These are phyloP conservation scores for Siniperca scherzeri DNA, from an alignment of 2,797 vertebrate genomes.

Conservation along the genomic window DNA sequence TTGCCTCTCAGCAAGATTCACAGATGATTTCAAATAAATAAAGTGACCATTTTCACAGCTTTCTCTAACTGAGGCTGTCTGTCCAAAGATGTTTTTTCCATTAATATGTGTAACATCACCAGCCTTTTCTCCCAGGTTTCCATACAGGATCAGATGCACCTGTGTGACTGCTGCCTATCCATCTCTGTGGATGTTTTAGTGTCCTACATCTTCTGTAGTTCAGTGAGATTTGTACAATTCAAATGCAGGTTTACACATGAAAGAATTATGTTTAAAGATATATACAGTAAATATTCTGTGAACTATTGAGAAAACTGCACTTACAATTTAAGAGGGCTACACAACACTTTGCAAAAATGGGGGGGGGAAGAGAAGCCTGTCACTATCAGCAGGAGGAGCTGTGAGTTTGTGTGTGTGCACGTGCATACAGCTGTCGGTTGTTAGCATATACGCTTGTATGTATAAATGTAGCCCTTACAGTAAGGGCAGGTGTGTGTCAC, in stretches of 20 bases:
- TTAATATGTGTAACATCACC: conserved; percentile 54
- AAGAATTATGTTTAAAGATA: conserved; percentile 57
- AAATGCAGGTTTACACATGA: conserved; percentile 68
- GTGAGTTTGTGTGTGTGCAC: conserved; percentile 64
- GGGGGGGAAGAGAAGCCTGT: conserved; percentile 39
- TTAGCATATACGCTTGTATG: conserved; percentile 99
- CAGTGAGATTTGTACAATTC: conserved; percentile 61
- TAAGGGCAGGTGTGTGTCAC: conserved; percentile 98
- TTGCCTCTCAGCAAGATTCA: conserved; percentile 66
- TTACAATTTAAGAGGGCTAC: conserved; percentile 69
- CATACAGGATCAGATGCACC: conserved; percentile 39
- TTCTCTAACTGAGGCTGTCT: conserved; percentile 44
- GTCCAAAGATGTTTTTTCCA: background rate
- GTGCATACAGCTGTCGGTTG: conserved; percentile 76
- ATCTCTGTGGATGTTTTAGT: conserved; percentile 30
- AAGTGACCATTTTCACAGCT: conserved; percentile 79
- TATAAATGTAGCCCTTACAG: conserved; percentile 99
- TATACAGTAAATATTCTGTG: conserved; percentile 74
- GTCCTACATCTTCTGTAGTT: conserved; percentile 39
- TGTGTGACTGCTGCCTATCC: conserved; percentile 19
- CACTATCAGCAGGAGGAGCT: conserved; percentile 71
- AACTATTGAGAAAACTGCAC: conserved; percentile 72
- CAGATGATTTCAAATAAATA: conserved; percentile 70
- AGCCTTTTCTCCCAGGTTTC: conserved; percentile 25
- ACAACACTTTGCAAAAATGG: conserved; percentile 74